Evolutionary conservation across 1,140 invertebrate species (phyloP), one percentile per base, ranked within the genome.

Genomic region (Brevipalpus yothersi): DNA sequence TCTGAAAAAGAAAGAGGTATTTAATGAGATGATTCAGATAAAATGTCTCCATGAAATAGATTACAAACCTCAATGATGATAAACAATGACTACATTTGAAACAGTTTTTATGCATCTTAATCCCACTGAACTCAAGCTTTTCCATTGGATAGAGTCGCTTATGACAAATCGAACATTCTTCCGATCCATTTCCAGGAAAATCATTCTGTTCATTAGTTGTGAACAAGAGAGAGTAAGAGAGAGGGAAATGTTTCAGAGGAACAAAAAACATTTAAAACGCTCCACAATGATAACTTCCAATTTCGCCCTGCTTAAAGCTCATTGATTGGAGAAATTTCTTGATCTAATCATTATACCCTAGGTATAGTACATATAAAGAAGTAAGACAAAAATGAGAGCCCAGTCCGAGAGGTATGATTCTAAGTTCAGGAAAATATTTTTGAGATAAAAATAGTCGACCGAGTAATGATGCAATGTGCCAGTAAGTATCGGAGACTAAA

Each of bases 81-180:
- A 80, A 80, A 72, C 83, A 86, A 65, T 84, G 81, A 58, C 78
- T 78, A 71, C 84, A 86, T 63, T 80, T 78, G 72, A 86, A 86
- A 71, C 84, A 86, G 63, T 77, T 77, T 68, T 81, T 82, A 69
- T 85, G 83, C 69, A 82, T 81, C 54, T 80, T 75, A 67, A 78
- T 79, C 63, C 81, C 81, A 67, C 80, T 79, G 47, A 81, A 80
- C 66, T 84, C 82, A 47, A 84, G 75, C 71, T 82, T 82, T 70
- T 86, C 84, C 74, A 86, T 75, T 10, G 80, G 81, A 70, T 86
- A 86, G 31, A 86, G 82, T 63, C 78, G 79, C 68, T 79, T 80
- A 59, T 78, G 73, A 70, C 84, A 86, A 64, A 78, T 76, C 61
- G 79, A 76, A 67, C 83, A 86, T 51, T 76, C 49, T 51, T 51